Percentiles rank a stretch among this genome's conserved stretches.
Evolutionary conservation across 2,888 invertebrate species (phyloP).

Genomic region (Conomelus anceps): DNA sequence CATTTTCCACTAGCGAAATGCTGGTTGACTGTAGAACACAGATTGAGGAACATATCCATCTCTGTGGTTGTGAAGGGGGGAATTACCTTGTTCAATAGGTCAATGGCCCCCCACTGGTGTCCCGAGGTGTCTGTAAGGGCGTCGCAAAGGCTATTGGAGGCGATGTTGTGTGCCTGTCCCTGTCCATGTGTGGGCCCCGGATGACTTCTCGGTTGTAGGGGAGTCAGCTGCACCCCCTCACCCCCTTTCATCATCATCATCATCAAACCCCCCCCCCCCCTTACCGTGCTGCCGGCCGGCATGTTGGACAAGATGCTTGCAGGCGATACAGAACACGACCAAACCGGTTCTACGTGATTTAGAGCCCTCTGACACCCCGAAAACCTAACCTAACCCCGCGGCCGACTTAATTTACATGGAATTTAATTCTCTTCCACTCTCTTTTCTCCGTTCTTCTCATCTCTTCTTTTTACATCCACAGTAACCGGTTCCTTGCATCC

Average conservation of each 20-base stretch:
- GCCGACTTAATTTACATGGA: slow-evolving; percentile 31
- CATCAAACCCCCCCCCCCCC: background rate
- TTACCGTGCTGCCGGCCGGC: background rate
- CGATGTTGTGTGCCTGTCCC: background rate
- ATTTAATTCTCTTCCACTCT: background rate
- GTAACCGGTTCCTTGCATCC: background rate
- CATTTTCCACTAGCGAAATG: too few species aligned
- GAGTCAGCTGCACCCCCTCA: background rate
- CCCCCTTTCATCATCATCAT: too few species aligned
- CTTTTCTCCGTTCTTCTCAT: background rate
- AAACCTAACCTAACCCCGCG: background rate
- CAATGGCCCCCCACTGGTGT: background rate
- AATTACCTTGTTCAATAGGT: too few species aligned
- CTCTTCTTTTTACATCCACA: background rate
- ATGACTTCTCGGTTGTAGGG: background rate
- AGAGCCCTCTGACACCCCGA: background rate
- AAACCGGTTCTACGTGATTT: background rate
- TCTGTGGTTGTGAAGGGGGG: too few species aligned
- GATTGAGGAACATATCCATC: too few species aligned
- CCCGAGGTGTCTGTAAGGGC: background rate
- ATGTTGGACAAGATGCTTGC: background rate
- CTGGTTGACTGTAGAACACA: too few species aligned
- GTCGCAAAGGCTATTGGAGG: background rate
- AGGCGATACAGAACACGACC: background rate
- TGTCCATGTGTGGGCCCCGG: background rate